phyloP scores from a whole-genome alignment of 2,888 invertebrate genomes.

The Melinopterus prodromus region DNA sequence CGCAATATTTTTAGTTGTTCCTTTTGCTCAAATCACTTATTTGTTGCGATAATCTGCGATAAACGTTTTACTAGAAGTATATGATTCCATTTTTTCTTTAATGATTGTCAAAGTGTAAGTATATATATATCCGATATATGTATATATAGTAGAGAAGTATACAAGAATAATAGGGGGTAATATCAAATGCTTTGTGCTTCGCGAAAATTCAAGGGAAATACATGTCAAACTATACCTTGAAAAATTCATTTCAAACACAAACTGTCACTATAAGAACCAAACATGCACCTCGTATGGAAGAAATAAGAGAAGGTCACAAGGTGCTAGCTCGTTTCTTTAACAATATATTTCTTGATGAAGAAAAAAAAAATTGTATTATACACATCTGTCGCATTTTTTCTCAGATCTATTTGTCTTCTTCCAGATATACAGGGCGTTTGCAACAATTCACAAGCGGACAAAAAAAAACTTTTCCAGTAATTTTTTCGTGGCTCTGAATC shows the following conservation, averaged over 20 bases:
- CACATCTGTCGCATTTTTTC: not conserved
- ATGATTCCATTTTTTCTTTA: constrained; percentile 43
- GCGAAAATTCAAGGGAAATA: not conserved
- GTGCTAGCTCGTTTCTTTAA: too few species aligned
- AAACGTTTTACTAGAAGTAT: constrained; percentile 40
- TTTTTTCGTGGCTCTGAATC: not conserved
- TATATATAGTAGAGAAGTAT: constrained; percentile 45
- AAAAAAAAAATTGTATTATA: not conserved
- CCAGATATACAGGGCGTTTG: not conserved
- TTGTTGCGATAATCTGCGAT: constrained; percentile 23
- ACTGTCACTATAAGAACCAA: not conserved
- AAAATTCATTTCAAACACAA: too few species aligned
- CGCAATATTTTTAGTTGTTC: constrained; percentile 10
- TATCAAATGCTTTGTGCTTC: constrained; percentile 4
- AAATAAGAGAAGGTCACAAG: not conserved
- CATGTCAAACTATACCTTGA: too few species aligned
- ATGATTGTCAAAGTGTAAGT: constrained; percentile 61
- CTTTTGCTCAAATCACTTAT: constrained; percentile 44
- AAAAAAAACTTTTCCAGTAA: not conserved
- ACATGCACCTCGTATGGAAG: not conserved
- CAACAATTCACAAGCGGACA: not conserved
- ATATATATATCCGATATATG: constrained; percentile 41
- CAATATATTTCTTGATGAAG: not conserved
- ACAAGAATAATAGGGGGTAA: constrained; percentile 21
- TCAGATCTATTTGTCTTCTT: constrained; percentile 4